A percentile compares a stretch with the other conserved stretches of the same genome.
phyloP scores from a whole-genome alignment of 2,888 invertebrate genomes.

The Adela reaumurella region DNA sequence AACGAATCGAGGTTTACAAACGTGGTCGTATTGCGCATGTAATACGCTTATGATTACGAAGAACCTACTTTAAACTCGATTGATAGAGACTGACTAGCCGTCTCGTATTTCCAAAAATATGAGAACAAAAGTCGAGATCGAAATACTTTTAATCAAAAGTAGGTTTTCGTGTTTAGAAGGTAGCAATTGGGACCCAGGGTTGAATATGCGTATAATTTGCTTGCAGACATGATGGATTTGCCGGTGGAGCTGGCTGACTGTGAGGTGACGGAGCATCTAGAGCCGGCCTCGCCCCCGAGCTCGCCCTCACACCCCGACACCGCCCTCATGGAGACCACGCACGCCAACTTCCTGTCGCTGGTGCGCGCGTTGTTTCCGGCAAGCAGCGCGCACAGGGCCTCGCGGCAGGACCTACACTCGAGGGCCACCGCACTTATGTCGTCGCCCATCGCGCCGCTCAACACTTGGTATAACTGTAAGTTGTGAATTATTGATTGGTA shows the following conservation, averaged over 20 bases:
- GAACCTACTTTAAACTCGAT: no score
- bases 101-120: no score
- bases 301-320: conserved; percentile 25
- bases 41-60: no score
- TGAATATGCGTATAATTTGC: no score
- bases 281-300: conserved; percentile 18
- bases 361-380: conserved; percentile 86
- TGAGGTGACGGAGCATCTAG: conserved; percentile 41
- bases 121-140: no score
- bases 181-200: no score
- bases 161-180: no score
- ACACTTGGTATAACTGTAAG: conserved; percentile 71
- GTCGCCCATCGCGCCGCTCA: conserved; percentile 77
- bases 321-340: conserved; percentile 73
- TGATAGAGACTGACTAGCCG: no score
- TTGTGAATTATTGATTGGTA: conserved; percentile 11
- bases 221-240: conserved; percentile 69
- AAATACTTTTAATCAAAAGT: no score
- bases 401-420: conserved; percentile 70
- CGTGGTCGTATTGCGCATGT: no score
- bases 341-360: conserved; percentile 82
- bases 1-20: no score
- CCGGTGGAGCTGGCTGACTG: conserved; percentile 71
- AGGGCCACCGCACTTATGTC: conserved; percentile 70
- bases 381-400: conserved; percentile 79